Base-by-base conservation (phyloP, 2,888 invertebrate species). In the Polietes domitor region DNA sequence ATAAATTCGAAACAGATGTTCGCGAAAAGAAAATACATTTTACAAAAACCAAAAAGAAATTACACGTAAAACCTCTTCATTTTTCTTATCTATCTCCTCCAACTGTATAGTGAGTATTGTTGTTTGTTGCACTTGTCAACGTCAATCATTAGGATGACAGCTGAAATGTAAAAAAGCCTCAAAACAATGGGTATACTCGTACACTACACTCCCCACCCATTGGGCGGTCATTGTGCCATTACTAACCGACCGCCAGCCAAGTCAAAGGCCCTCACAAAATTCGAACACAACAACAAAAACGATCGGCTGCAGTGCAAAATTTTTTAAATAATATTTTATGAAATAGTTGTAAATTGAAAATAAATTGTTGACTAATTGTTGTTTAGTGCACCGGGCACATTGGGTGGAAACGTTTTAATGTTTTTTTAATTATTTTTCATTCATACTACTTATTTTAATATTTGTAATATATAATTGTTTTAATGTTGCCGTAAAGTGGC, bases 141-240 rank as follows among this genome's bases (percentile, higher is more conserved):
- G 37, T 43, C 58, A 58, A 58, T 58, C 58, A 26, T 12, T 9
- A 9, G 6, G 37, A 12, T 37, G 37, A 12, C 37, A 37, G 37
- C 7, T 37, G 37, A 37, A 37, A 37, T 10, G 9, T 10, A 32
- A 32, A 32, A 37, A 37, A 37, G 37, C 1, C 37, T 12, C 37
- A 37, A 37, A 37, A 7, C 37, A 37, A 2, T 3, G 19, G 17
- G 43, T 15, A 77, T n/a, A n/a, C n/a, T n/a, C n/a, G n/a, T n/a
- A n/a, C n/a, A n/a, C n/a, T 12, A 37, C 19, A 43, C 28, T 28
- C 37, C 41, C 55, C 53, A 37, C 55, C 72, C 65, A 79, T 79
- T 83, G 82, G 79, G 55, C n/a, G 47, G 15, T 47, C n/a, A n/a
- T 68, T 76, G 47, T 79, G 65, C 55, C 79, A 76, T 79, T 79